Conservation (phyloP, 2,888 invertebrate species). For the Augiades crinisus region DNA sequence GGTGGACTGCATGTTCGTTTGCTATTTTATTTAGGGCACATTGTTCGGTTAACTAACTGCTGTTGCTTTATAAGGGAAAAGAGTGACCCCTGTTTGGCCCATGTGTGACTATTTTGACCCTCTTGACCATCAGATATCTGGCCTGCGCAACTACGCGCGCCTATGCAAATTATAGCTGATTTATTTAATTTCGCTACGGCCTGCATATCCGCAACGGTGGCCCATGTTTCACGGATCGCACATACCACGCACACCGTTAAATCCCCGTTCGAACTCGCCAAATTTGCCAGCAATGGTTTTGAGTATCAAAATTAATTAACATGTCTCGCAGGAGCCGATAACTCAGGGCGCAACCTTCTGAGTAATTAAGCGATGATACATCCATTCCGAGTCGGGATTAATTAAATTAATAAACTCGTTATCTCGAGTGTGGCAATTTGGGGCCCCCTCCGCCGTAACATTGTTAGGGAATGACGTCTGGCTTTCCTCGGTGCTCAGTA, state of each 20-base stretch:
- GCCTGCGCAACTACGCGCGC: too few species aligned
- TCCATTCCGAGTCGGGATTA: constrained; percentile 46
- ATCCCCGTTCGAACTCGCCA: background rate
- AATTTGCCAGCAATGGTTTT: constrained; percentile 16
- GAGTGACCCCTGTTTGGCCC: too few species aligned
- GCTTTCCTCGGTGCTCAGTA: background rate
- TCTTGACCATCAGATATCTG: too few species aligned
- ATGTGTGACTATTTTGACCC: too few species aligned
- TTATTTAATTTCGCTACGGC: too few species aligned
- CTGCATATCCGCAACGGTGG: too few species aligned
- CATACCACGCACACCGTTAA: background rate
- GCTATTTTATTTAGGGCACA: too few species aligned
- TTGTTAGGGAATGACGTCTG: constrained; percentile 33
- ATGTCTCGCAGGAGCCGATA: constrained; percentile 6
- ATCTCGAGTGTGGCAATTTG: constrained; percentile 56
- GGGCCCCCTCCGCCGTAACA: constrained; percentile 37
- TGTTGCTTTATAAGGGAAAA: too few species aligned
- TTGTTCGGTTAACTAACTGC: too few species aligned
- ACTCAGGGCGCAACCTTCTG: constrained; percentile 36
- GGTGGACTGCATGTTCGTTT: too few species aligned
- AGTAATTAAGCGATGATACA: constrained; percentile 42
- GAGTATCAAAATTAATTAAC: constrained; percentile 26
- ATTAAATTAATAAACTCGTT: constrained; percentile 65
- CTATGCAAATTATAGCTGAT: too few species aligned
- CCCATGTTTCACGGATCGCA: too few species aligned